Base-by-base conservation (phyloP, 2,888 invertebrate genomes). In the Standfussiana lucernea region DNA sequence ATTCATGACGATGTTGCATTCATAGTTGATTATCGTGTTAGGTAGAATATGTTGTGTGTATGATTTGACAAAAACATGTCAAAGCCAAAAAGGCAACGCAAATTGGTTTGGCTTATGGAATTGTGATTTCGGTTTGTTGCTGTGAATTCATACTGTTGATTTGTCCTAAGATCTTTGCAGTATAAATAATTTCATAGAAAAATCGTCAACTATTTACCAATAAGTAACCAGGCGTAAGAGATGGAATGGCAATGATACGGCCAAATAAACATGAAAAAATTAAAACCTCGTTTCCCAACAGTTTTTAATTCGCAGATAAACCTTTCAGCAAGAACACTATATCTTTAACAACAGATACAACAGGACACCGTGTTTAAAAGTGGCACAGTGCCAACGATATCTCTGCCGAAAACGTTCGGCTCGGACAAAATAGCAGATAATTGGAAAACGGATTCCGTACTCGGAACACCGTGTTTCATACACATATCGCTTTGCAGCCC, bases 311-410 rank as follows among this genome's bases (percentile, higher is more conserved):
- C 35, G 24, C 7, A 79, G 66, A 67, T 82, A 70, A 75, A 69
- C 62, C 53, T 84, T 84, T 73, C 42, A 56, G 72, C 66, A 65
- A 66, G 28, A 72, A 77, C 61, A 72, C 72, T 73, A 74, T 75
- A 82, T 73, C 67, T 84, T 72, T 64, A 77, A 56, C 67, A 75
- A 32, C 65, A 35, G 50, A 86, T 76, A 77, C 68, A 67, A 83
- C 45, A 66, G 53, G 66, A 82, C 76, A 73, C 77, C 11, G 81
- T 77, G 83, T 84, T 66, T 53, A 53, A 74, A 78, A 84, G 15
- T 88, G 89, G 89, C 82, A 74, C 37, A n/a, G 64, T 72, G 87
- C 87, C 87, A 87, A 64, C 66, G n/a, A 86, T 79, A 50, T n/a
- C 73, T 75, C 61, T 72, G 40, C 59, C 65, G 40, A 72, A 75